A percentile compares a stretch with the other conserved stretches of the same genome.
These are phyloP conservation scores for Cynocephalus volans DNA, from an alignment of 2,113 vertebrate genomes.

Conservation along the genomic window DNA sequence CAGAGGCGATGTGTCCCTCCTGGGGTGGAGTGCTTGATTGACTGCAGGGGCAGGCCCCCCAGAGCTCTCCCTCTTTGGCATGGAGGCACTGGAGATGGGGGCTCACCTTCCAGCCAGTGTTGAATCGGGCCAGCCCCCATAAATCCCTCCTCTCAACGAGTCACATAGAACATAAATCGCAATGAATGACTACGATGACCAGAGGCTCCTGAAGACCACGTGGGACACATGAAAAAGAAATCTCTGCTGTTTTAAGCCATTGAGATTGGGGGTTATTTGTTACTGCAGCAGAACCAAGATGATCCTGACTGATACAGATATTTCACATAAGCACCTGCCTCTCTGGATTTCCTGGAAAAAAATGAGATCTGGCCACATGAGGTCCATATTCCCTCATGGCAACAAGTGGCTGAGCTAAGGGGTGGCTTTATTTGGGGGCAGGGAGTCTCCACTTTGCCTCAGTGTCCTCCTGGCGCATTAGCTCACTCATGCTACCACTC, in stretches of 20 bases:
- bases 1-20: neutral
- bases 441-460: neutral
- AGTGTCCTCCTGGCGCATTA: neutral
- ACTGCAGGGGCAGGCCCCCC: neutral
- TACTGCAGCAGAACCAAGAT: neutral
- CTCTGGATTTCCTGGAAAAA: constrained; percentile 10
- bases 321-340: neutral
- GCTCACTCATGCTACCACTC: neutral
- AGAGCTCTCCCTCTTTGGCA: neutral
- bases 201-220: neutral
- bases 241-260: neutral
- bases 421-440: neutral
- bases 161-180: neutral
- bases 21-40: neutral
- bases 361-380: neutral
- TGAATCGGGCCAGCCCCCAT: neutral
- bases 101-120: neutral
- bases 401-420: neutral
- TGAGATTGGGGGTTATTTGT: neutral
- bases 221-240: neutral
- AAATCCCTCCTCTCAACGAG: neutral
- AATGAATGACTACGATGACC: neutral
- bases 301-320: neutral
- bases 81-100: neutral
- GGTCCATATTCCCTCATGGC: neutral